These are phyloP conservation scores for Eristalinus sepulchralis DNA, from an alignment of 2,888 invertebrate species.

Conservation along the genomic window DNA sequence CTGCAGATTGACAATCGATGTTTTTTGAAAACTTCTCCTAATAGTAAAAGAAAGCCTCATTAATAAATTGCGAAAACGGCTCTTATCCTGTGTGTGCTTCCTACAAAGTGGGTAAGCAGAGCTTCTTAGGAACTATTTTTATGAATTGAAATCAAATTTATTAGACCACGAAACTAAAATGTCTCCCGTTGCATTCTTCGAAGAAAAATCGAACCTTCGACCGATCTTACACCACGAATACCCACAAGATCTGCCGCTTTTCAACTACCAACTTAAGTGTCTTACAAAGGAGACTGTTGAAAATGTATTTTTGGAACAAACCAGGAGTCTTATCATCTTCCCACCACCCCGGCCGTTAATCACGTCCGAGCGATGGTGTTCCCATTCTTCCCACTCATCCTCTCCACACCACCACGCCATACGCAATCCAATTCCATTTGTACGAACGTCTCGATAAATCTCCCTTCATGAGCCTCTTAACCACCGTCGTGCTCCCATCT, in stretches of 20 bases:
- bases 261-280: background rate
- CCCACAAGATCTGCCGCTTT: background rate
- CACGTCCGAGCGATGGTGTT: background rate
- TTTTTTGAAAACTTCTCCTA: too few relatives aligned
- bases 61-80: too few relatives aligned
- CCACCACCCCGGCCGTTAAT: background rate
- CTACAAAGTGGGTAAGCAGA: too few relatives aligned
- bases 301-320: background rate
- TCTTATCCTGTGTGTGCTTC: too few relatives aligned
- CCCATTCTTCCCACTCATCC: background rate
- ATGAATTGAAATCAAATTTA: too few relatives aligned
- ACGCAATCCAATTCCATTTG: background rate
- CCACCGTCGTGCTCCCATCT: background rate
- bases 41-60: too few relatives aligned
- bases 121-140: too few relatives aligned
- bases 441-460: background rate
- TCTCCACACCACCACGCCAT: background rate
- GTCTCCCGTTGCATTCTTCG: too few relatives aligned
- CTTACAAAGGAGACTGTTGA: background rate
- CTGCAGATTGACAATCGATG: too few relatives aligned
- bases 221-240: background rate
- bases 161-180: too few relatives aligned
- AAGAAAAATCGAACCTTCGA: too few relatives aligned
- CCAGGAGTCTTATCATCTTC: background rate
- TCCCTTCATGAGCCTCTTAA: background rate